A percentile compares a stretch with the other conserved stretches of the same genome.
These are phyloP conservation scores for Trematomus loennbergii DNA, from an alignment of 2,113 vertebrate species.

Conservation along the genomic window DNA sequence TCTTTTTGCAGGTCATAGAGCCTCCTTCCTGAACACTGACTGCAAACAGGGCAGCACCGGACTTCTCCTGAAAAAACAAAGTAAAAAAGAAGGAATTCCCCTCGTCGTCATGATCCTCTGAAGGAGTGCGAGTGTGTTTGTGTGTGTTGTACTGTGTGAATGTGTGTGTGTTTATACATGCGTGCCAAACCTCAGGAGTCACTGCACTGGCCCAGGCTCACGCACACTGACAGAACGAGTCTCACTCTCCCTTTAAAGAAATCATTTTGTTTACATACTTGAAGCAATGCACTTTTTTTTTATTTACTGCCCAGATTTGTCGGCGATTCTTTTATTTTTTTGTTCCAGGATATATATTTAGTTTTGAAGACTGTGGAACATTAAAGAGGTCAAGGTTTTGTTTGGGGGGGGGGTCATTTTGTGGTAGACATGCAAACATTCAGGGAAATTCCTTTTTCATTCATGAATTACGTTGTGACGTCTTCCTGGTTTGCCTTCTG, in stretches of 20 bases:
- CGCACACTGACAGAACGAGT: slow-evolving; percentile 56
- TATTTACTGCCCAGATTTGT: slow-evolving; percentile 48
- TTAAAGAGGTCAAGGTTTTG: slow-evolving; percentile 33
- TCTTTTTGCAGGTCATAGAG: slow-evolving; percentile 84
- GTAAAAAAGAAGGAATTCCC: slow-evolving; percentile 45
- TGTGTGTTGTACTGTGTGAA: slow-evolving; percentile 2
- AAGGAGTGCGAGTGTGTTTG: slow-evolving; percentile 34
- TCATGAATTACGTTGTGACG: slow-evolving; percentile 28
- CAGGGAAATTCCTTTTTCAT: slow-evolving; percentile 73
- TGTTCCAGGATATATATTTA: slow-evolving; percentile 49
- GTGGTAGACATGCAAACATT: slow-evolving; percentile 67
- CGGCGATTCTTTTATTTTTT: slow-evolving; percentile 44
- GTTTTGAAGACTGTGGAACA: slow-evolving; percentile 60
- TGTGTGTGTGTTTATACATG: slow-evolving; percentile 36
- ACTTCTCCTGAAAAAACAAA: slow-evolving; percentile 24
- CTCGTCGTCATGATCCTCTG: slow-evolving; percentile 31
- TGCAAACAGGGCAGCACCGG: slow-evolving; percentile 43
- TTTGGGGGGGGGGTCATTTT: slow-evolving; percentile 43
- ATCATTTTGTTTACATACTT: slow-evolving; percentile 84
- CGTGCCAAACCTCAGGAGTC: slow-evolving; percentile 79
- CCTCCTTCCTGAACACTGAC: slow-evolving; percentile 38
- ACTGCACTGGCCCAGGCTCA: slow-evolving; percentile 61
- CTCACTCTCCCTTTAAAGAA: slow-evolving; percentile 67
- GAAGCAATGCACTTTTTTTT: slow-evolving; percentile 84
- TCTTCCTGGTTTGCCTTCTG: slow-evolving; percentile 35